These are phyloP conservation scores for Chloebia gouldiae DNA, from an alignment of 2,113 vertebrate genomes.

Conservation along the genomic window DNA sequence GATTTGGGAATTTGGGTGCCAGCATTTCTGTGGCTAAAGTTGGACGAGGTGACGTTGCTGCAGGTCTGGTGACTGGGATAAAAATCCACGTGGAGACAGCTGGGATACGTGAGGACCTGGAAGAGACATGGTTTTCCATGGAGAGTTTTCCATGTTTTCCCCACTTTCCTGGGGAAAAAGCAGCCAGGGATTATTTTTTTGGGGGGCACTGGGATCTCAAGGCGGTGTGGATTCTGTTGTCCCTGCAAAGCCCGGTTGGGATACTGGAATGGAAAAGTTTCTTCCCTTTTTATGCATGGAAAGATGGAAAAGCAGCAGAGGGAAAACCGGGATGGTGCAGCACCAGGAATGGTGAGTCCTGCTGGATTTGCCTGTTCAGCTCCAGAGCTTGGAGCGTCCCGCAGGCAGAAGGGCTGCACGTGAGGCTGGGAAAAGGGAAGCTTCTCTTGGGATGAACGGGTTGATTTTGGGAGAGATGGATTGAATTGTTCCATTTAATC, in stretches of 20 bases:
- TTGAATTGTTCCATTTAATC: accelerated
- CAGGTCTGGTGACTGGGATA: background rate
- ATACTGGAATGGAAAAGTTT: background rate
- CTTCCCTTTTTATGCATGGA: background rate
- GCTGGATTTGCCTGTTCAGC: too few species aligned
- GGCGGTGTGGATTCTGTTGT: background rate
- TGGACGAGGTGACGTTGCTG: background rate
- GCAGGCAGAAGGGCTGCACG: accelerated
- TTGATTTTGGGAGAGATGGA: background rate
- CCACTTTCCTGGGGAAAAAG: background rate
- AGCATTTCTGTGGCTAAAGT: background rate
- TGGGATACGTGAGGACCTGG: background rate
- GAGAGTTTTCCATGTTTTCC: background rate
- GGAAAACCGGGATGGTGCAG: background rate
- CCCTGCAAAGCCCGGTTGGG: background rate
- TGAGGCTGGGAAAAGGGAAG: background rate
- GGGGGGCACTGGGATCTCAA: background rate
- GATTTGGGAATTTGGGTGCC: background rate
- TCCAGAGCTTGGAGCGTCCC: accelerated
- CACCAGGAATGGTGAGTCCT: background rate
- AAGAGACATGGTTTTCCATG: background rate
- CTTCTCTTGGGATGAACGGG: accelerated
- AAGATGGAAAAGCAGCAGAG: background rate
- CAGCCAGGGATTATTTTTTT: background rate
- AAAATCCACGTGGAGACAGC: background rate